A percentile compares a stretch with the other conserved stretches of the same genome.
These are phyloP conservation scores for Gymnoscelis rufifasciata DNA, from an alignment of 2,888 invertebrate species.

Conservation along the genomic window DNA sequence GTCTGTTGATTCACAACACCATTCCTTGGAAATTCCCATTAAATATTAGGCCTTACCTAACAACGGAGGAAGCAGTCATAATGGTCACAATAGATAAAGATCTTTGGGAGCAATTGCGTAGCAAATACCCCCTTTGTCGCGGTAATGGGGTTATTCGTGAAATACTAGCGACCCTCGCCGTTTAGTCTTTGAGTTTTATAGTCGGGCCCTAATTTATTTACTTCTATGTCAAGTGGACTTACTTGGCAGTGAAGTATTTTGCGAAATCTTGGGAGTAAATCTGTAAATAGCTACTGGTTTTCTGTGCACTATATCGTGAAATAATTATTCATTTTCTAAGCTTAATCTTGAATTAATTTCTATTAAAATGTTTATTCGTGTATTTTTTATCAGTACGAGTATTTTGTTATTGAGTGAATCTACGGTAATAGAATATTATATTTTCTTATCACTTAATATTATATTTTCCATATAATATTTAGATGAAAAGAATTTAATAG, in stretches of 20 bases:
- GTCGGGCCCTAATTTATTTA: slow-evolving; percentile 13
- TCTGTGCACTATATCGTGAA: too few relatives aligned
- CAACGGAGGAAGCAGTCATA: slow-evolving; percentile 20
- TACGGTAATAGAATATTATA: too few relatives aligned
- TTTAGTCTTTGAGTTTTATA: slow-evolving; percentile 18
- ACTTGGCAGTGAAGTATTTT: not conserved
- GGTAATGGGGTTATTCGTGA: slow-evolving; percentile 17
- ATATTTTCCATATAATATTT: too few relatives aligned
- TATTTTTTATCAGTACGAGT: too few relatives aligned
- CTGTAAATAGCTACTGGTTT: too few relatives aligned
- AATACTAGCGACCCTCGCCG: slow-evolving; percentile 8
- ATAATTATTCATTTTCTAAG: too few relatives aligned
- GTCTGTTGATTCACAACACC: not conserved
- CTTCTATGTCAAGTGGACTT: slow-evolving; percentile 14
- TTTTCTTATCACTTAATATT: too few relatives aligned
- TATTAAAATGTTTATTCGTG: too few relatives aligned
- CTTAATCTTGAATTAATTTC: too few relatives aligned
- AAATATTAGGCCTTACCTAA: slow-evolving; percentile 2
- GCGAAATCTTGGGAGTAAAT: not conserved
- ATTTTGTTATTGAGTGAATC: too few relatives aligned
- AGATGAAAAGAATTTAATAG: too few relatives aligned
- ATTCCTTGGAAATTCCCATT: not conserved
- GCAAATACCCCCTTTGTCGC: slow-evolving; percentile 15
- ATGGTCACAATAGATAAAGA: slow-evolving; percentile 30
- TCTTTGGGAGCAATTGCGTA: slow-evolving; percentile 25